phyloP scores from a whole-genome alignment of 2,888 invertebrate species.

The Tuberolachnus salignus region DNA sequence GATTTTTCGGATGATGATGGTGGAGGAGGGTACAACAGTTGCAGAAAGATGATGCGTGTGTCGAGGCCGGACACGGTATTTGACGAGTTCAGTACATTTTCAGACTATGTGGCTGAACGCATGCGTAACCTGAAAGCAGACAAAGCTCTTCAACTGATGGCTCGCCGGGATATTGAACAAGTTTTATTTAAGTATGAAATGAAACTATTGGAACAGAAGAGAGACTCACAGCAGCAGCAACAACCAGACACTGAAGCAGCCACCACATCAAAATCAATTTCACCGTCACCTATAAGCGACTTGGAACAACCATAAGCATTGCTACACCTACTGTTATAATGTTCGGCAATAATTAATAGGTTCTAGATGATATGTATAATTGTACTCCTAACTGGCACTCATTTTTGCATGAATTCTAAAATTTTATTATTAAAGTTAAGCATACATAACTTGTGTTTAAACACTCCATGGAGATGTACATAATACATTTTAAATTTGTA shows the following conservation, averaged over 20 bases:
- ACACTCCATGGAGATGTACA: background rate
- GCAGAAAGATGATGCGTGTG: constrained; percentile 22
- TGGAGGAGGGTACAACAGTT: background rate
- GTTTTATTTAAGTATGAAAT: constrained; percentile 49
- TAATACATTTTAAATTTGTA: constrained; percentile 11
- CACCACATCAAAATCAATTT: constrained; percentile 43
- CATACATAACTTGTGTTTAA: background rate
- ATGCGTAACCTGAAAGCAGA: constrained; percentile 47
- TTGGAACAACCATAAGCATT: constrained; percentile 28
- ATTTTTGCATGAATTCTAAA: background rate
- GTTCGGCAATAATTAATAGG: background rate
- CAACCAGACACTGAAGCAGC: constrained; percentile 20
- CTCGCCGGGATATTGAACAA: constrained; percentile 49
- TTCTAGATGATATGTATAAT: background rate
- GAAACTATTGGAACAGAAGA: constrained; percentile 45
- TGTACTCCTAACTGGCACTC: background rate
- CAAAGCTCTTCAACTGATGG: constrained; percentile 46
- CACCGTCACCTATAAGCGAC: constrained; percentile 36
- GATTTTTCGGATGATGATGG: constrained; percentile 40
- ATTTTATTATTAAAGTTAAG: constrained; percentile 2
- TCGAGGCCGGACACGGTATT: background rate
- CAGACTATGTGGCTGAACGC: constrained; percentile 45
- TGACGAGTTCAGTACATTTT: constrained; percentile 41
- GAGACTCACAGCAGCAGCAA: constrained; percentile 31
- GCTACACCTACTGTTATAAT: background rate